These are phyloP conservation scores for Porites rus DNA, from an alignment of 92 coral and sea anemone species.

Conservation along the genomic window DNA sequence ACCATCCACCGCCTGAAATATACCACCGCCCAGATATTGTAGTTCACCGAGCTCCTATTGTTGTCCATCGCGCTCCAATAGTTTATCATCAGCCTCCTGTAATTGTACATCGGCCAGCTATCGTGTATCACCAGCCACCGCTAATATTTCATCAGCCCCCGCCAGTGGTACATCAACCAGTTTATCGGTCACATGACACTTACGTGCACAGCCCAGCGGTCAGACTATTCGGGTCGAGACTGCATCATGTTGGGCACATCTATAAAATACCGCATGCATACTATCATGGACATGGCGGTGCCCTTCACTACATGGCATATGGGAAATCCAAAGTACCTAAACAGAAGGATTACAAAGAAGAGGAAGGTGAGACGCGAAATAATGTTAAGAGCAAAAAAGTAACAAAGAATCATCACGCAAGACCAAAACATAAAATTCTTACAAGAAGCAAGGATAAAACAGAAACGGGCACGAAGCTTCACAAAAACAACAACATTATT, in stretches of 20 bases:
- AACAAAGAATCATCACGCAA: background rate
- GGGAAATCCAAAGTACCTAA: constrained; percentile 86
- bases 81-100: constrained; percentile 97
- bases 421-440: constrained; percentile 27
- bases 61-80: constrained; percentile 95
- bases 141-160: constrained; percentile 90
- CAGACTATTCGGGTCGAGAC: constrained; percentile 61
- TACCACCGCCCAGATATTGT: constrained; percentile 97
- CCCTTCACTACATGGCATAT: constrained; percentile 73
- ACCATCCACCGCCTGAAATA: constrained; percentile 98
- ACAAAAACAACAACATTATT: constrained; percentile 41
- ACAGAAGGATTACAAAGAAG: constrained; percentile 46
- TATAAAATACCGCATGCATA: constrained; percentile 79
- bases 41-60: constrained; percentile 95
- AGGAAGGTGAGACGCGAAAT: constrained; percentile 43
- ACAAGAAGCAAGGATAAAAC: constrained; percentile 55
- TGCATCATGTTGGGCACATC: constrained; percentile 72
- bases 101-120: constrained; percentile 93
- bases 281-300: constrained; percentile 75
- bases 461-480: constrained; percentile 73
- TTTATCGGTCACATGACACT: constrained; percentile 83
- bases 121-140: constrained; percentile 92
- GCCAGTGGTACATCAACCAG: constrained; percentile 88
- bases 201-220: constrained; percentile 74
- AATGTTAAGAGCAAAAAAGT: constrained; percentile 43